Evolutionary conservation across 2,888 invertebrate genomes (phyloP).

Genomic region (Schizotus pectinicornis): DNA sequence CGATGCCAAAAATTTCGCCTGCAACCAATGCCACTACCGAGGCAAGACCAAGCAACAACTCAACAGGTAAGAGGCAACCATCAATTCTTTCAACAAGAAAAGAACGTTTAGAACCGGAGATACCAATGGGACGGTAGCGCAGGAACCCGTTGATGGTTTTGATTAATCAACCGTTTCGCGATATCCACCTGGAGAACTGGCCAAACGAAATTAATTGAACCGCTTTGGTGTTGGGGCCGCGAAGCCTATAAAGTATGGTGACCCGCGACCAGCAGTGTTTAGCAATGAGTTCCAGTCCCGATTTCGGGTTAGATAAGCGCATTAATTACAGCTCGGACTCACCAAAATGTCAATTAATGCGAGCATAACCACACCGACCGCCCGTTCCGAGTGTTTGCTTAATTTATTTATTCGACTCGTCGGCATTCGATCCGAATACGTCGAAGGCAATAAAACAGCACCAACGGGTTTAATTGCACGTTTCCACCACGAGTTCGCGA

Average conservation of each 20-base stretch:
- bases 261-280: constrained; percentile 30
- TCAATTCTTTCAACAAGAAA: neutral
- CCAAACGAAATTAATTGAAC: neutral
- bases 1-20: constrained; percentile 59
- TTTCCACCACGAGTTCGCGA: too few species aligned
- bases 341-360: constrained; percentile 56
- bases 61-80: constrained; percentile 57
- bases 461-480: neutral
- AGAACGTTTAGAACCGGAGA: constrained; percentile 6
- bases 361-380: constrained; percentile 34
- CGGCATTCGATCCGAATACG: constrained; percentile 25
- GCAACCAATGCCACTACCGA: constrained; percentile 61
- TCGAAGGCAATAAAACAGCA: constrained; percentile 18
- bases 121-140: constrained; percentile 13
- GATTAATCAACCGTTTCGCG: neutral
- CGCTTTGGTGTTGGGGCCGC: constrained; percentile 12
- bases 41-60: constrained; percentile 63
- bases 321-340: constrained; percentile 55
- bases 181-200: neutral
- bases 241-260: constrained; percentile 19
- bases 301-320: constrained; percentile 52
- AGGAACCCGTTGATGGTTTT: constrained; percentile 5
- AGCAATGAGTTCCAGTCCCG: constrained; percentile 42
- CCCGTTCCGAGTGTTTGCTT: constrained; percentile 47
- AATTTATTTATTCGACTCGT: constrained; percentile 44